A percentile compares a stretch with the other conserved stretches of the same genome.
These are phyloP conservation scores for Diplazon laetatorius DNA, from an alignment of 2,888 invertebrate species.

Conservation along the genomic window DNA sequence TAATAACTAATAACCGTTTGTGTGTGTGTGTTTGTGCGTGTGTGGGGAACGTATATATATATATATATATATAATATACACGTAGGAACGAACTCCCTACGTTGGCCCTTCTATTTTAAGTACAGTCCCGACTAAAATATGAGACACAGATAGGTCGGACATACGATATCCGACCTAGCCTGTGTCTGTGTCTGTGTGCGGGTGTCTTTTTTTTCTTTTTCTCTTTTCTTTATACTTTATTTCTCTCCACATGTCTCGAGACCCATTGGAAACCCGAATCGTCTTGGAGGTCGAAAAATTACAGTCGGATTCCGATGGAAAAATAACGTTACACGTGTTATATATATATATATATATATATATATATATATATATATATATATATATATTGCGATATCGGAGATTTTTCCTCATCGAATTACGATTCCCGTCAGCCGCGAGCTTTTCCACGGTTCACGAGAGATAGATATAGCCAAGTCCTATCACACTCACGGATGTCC, in stretches of 20 bases:
- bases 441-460: no score
- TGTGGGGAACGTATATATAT: no score
- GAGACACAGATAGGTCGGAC: constrained; percentile 20
- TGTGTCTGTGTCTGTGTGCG: no score
- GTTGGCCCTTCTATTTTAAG: constrained; percentile 49
- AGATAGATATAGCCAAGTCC: no score
- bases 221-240: background rate
- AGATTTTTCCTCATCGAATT: constrained; percentile 50
- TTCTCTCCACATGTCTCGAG: constrained; percentile 24
- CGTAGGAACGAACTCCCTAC: background rate
- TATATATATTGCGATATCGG: no score
- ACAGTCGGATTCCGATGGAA: constrained; percentile 56
- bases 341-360: no score
- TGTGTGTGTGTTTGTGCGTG: no score
- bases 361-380: no score
- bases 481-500: background rate
- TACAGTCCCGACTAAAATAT: constrained; percentile 34
- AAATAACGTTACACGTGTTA: no score
- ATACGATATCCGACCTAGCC: constrained; percentile 27
- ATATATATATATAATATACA: constrained; percentile 16
- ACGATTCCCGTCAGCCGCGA: no score
- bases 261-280: constrained; percentile 40
- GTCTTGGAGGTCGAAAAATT: constrained; percentile 47
- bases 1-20: constrained; percentile 35
- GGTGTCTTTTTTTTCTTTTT: constrained; percentile 22